Base-by-base conservation (phyloP, 2,113 vertebrate genomes). In the Muscicapa adusta region DNA sequence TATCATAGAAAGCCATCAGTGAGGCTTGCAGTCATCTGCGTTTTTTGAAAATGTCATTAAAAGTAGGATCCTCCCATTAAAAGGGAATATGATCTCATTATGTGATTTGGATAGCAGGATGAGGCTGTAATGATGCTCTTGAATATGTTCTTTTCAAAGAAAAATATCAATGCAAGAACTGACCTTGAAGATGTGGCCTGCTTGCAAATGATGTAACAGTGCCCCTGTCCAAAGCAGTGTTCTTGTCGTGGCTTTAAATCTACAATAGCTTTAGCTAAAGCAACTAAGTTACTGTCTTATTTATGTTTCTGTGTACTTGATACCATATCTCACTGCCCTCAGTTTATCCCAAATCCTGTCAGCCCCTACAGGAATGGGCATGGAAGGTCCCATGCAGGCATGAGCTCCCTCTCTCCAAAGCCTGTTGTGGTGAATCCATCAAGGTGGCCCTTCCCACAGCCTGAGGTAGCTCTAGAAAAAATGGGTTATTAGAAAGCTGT, bases 1-100 rank as follows among this genome's bases (percentile, higher is more conserved):
- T 94, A 88, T 91, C 81, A 36, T 26, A 77, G 82, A 91, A 94
- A 77, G 72, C 31, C 63, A 88, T 96, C 91, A 90, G 85, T 60
- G 60, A 93, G 82, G 31, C 82, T 95, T 83, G 78, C 36, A 90
- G 79, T 80, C 17, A 18, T 53, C 82, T 67, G 54, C 10, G 1
- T 0, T 82, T 88, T 88, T 88, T 8, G 13, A 3, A 94, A 96
- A 96, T 96, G 85, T 70, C 90, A 92, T 95, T 96, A 92, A 86
- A 94, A 94, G 78, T 90, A 93, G 40, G 8, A 74, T 90, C 40
- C 75, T 88, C 93, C 91, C 63, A 91, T 91, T 95, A 78, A 91
- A 90, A 45, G 19, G 25, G 47, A 91, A 60, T 96, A 67, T 94
- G 67, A 77, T 96, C 85, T 95, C 82, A 93, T 91, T 93, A 71